phyloP scores from a whole-genome alignment of 2,113 vertebrate genomes.

The Bos taurus region ARS-UCD2.0 NC_037357.1:91010501-91011000 shows the following conservation, averaged over 20 bases:
- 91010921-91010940: slow-evolving; percentile 97
- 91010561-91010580: background rate
- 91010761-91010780: background rate
- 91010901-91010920: slow-evolving; percentile 45
- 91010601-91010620: background rate
- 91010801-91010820: background rate
- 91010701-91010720: background rate
- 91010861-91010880: background rate
- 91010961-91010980: slow-evolving; percentile 94
- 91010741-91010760: background rate
- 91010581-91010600: background rate
- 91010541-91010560: background rate
- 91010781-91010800: background rate
- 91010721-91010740: background rate
- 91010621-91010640: background rate
- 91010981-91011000: slow-evolving; percentile 93
- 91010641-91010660: background rate
- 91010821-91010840: background rate
- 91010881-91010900: background rate
- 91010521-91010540: background rate
- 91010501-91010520: background rate
- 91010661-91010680: background rate
- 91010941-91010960: slow-evolving; percentile 93
- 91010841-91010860: background rate
- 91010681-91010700: background rate